These are phyloP conservation scores for Lucilia cuprina DNA, from an alignment of 1,140 invertebrate genomes.

Conservation along the genomic window DNA sequence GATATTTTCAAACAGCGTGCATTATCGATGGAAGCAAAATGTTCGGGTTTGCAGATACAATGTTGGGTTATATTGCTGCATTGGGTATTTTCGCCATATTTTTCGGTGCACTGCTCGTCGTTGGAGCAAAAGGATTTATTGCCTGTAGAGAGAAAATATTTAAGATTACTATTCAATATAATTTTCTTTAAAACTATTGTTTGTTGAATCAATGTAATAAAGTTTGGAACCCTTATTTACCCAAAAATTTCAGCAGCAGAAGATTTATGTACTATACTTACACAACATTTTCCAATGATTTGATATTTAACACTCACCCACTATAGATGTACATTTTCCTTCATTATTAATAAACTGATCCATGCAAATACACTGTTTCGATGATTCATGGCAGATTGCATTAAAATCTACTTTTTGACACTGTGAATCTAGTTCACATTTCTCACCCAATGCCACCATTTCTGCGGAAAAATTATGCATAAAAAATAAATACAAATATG, in stretches of 20 bases:
- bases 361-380: slow-evolving; percentile 44
- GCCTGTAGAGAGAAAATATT: background rate
- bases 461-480: background rate
- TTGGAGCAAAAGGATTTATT: background rate
- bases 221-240: too few species aligned
- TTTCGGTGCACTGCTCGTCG: background rate
- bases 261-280: background rate
- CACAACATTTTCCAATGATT: background rate
- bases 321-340: slow-evolving; percentile 43
- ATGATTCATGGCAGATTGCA: slow-evolving; percentile 42
- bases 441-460: slow-evolving; percentile 29
- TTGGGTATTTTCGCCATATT: slow-evolving; percentile 15
- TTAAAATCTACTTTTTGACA: slow-evolving; percentile 46
- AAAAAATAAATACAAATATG: background rate
- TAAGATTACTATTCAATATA: background rate
- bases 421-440: slow-evolving; percentile 47
- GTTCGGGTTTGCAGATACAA: slow-evolving; percentile 43
- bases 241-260: too few species aligned
- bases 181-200: too few species aligned
- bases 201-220: too few species aligned
- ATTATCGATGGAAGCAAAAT: slow-evolving; percentile 44
- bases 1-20: slow-evolving; percentile 42
- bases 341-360: slow-evolving; percentile 43
- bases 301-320: slow-evolving; percentile 42
- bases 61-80: slow-evolving; percentile 40